Conservation (phyloP, 2,113 vertebrate genomes). For the Zosterops hypoxanthus region DNA sequence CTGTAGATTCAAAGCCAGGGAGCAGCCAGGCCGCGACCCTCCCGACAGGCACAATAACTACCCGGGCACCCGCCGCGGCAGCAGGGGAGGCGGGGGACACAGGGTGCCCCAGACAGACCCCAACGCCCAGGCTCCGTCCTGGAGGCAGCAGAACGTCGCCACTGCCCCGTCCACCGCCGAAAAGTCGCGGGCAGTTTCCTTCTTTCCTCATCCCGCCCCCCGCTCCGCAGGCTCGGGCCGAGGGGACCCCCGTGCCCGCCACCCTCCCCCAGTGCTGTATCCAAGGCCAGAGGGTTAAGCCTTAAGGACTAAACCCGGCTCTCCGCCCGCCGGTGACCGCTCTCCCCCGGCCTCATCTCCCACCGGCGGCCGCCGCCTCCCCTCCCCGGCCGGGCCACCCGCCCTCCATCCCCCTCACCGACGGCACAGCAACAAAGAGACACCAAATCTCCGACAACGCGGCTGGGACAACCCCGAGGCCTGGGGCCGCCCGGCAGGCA, state of each 20-base stretch:
- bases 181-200: background rate
- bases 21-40: background rate
- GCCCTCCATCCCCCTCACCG: background rate
- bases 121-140: background rate
- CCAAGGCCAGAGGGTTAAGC: background rate
- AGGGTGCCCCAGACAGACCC: background rate
- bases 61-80: background rate
- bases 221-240: background rate
- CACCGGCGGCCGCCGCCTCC: background rate
- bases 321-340: background rate
- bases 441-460: conserved; percentile 21
- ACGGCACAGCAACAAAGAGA: conserved; percentile 52
- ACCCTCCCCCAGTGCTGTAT: background rate
- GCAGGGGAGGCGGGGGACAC: background rate
- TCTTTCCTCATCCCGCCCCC: too few species aligned
- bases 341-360: background rate
- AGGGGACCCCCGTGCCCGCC: fast-evolving
- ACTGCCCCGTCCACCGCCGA: background rate
- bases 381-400: too few species aligned
- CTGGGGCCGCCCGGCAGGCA: background rate
- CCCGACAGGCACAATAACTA: background rate
- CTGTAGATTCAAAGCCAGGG: background rate
- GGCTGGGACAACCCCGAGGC: background rate
- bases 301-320: background rate
- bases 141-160: background rate